A percentile compares a stretch with the other conserved stretches of the same genome.
Conservation (phyloP, 1,140 invertebrate genomes). For the Drosophila eugracilis region DNA sequence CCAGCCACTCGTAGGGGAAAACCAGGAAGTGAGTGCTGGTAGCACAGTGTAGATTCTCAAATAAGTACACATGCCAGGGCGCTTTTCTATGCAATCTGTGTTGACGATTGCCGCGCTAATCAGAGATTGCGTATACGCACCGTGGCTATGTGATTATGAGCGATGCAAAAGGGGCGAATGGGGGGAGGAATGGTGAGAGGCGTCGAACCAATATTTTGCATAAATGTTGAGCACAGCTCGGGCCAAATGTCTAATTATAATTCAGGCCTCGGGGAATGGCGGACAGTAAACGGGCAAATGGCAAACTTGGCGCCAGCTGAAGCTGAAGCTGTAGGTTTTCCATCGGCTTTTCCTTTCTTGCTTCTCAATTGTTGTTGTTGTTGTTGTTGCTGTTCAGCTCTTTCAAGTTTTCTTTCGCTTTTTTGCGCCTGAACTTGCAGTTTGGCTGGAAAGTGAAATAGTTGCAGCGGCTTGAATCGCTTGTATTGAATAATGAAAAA, state of each 20-base stretch:
- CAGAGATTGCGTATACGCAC: conserved; percentile 79
- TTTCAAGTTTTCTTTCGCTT: conserved; percentile 53
- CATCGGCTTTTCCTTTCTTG: conserved; percentile 46
- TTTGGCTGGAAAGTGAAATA: conserved; percentile 77
- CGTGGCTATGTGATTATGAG: conserved; percentile 64
- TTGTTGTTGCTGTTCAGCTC: conserved; percentile 10
- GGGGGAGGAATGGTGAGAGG: background rate
- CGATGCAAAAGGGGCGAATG: background rate
- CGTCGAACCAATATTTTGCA: conserved; percentile 69
- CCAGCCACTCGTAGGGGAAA: conserved; percentile 15
- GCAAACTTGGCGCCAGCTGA: conserved; percentile 47
- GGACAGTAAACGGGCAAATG: conserved; percentile 43
- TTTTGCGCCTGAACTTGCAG: conserved; percentile 63
- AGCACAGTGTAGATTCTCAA: conserved; percentile 22
- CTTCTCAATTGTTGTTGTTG: conserved; percentile 22
- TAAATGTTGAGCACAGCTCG: conserved; percentile 65
- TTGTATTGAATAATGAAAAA: conserved; percentile 80
- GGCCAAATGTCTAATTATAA: conserved; percentile 72
- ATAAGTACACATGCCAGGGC: conserved; percentile 13
- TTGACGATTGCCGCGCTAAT: conserved; percentile 46
- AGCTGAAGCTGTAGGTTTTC: conserved; percentile 42
- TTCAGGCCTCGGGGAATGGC: conserved; percentile 42
- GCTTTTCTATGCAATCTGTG: conserved; percentile 2
- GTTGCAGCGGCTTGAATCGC: conserved; percentile 43
- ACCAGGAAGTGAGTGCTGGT: conserved; percentile 58